Percentiles rank a stretch among this genome's conserved stretches.
These are phyloP conservation scores for Australoheros scitulus DNA, from an alignment of 2,113 vertebrate genomes.

Conservation along the genomic window DNA sequence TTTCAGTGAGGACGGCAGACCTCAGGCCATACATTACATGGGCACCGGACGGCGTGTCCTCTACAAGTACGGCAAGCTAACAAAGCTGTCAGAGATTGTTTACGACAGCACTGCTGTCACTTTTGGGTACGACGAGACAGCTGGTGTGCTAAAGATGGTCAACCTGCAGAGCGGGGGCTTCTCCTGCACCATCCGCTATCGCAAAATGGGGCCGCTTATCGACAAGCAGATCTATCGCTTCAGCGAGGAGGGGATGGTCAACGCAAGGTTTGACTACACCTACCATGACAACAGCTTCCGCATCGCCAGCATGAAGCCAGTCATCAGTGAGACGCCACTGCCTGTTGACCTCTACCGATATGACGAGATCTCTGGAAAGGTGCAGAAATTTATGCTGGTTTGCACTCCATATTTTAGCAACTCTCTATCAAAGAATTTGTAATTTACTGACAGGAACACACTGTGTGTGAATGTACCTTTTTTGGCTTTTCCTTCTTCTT, in stretches of 20 bases:
- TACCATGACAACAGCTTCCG: slow-evolving; percentile 99
- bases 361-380: slow-evolving; percentile 98
- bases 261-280: slow-evolving; percentile 96
- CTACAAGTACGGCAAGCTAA: slow-evolving; percentile 97
- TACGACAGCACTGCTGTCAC: slow-evolving; percentile 96
- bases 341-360: slow-evolving; percentile 98
- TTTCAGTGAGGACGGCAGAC: slow-evolving; percentile 92
- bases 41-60: slow-evolving; percentile 95
- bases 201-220: slow-evolving; percentile 94
- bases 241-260: slow-evolving; percentile 99
- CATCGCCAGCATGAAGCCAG: slow-evolving; percentile 96
- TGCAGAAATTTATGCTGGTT: background rate
- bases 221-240: slow-evolving; percentile 99
- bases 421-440: background rate
- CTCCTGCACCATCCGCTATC: slow-evolving; percentile 96
- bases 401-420: background rate
- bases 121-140: slow-evolving; percentile 96
- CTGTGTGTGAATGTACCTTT: background rate
- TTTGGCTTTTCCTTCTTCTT: background rate
- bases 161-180: slow-evolving; percentile 96
- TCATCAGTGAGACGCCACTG: slow-evolving; percentile 97
- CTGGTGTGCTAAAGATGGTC: slow-evolving; percentile 97
- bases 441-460: background rate
- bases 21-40: slow-evolving; percentile 88
- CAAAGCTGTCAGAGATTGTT: slow-evolving; percentile 93